Base-by-base conservation (phyloP, 2,797 vertebrate species). In the Alcedo quadribrachys region DNA sequence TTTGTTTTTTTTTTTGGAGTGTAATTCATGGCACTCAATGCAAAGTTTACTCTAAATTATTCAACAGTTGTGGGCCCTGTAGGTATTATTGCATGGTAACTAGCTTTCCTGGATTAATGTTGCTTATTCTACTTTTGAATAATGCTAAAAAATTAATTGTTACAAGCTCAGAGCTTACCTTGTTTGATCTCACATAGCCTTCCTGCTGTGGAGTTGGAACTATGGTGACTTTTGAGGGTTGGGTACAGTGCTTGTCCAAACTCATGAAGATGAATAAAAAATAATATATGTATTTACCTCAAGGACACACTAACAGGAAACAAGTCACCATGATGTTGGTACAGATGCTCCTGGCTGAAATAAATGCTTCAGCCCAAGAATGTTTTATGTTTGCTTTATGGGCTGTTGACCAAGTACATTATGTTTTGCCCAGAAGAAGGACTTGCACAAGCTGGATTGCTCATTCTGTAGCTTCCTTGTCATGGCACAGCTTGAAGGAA, bases 141-240 rank as follows among this genome's bases (percentile, higher is more conserved):
- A 87, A 87, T 90, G n/a, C 48, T 94, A 43, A 95, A 95, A 94
- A 93, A 90, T 94, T 94, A 83, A 95, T 95, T 81, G 62, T 88
- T 95, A 85, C 92, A 95, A 87, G 84, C 76, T 83, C 92, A 87
- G 55, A 87, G 19, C 40, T 94, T 85, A 61, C 90, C 89, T 92
- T 79, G 60, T 81, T 90, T 96, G 92, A 92, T 93, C 90, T 92
- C 58, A 55, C n/a, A 43, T 69, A 40, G 40, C 33, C 20, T 93
- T 45, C 28, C 21, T 83, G 35, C 54, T 76, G 48, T 22, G 32
- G 25, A 53, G 66, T 46, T 71, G 57, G 17, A 81, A 69, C 69
- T 89, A 15, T 32, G 40, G 69, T 69, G 67, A 66, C 90, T 94
- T 93, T 87, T 69, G 76, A 74, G 53, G 19, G 0, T 32, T 76